These are phyloP conservation scores for Bostrychus sinensis DNA, from an alignment of 2,113 vertebrate genomes.

Conservation along the genomic window DNA sequence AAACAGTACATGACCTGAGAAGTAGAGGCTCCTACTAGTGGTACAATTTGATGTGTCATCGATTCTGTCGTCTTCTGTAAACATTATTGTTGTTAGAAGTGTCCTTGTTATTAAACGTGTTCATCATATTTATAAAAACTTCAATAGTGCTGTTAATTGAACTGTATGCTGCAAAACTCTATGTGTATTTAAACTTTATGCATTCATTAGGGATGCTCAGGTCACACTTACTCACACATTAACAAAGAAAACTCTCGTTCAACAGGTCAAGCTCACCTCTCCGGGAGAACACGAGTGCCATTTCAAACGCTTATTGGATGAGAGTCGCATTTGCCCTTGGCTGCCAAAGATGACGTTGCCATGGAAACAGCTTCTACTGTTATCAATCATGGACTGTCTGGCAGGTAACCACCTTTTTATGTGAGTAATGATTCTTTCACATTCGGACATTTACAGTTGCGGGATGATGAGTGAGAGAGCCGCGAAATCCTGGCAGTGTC, in stretches of 20 bases:
- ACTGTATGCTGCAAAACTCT: background rate
- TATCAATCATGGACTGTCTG: conserved; percentile 87
- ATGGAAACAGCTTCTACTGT: conserved; percentile 90
- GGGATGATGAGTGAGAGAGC: conserved; percentile 42
- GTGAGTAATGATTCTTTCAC: conserved; percentile 62
- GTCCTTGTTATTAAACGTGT: no score
- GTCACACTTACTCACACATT: conserved; percentile 38
- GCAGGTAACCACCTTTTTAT: conserved; percentile 84
- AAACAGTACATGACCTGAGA: no score
- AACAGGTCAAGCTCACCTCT: conserved; percentile 84
- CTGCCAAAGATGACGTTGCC: conserved; percentile 90
- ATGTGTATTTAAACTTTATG: background rate
- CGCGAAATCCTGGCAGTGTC: conserved; percentile 52
- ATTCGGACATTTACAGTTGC: conserved; percentile 60
- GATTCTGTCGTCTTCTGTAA: no score
- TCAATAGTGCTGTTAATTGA: no score
- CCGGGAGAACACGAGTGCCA: conserved; percentile 66
- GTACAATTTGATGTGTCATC: no score
- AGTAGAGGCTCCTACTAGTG: no score
- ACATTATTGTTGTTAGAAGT: no score
- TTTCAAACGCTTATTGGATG: conserved; percentile 78
- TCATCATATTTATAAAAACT: no score
- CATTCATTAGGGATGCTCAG: background rate
- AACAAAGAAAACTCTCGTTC: conserved; percentile 37
- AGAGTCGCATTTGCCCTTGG: conserved; percentile 78